phyloP scores from a whole-genome alignment of 2,888 invertebrate genomes.

The Macaria liturata region DNA sequence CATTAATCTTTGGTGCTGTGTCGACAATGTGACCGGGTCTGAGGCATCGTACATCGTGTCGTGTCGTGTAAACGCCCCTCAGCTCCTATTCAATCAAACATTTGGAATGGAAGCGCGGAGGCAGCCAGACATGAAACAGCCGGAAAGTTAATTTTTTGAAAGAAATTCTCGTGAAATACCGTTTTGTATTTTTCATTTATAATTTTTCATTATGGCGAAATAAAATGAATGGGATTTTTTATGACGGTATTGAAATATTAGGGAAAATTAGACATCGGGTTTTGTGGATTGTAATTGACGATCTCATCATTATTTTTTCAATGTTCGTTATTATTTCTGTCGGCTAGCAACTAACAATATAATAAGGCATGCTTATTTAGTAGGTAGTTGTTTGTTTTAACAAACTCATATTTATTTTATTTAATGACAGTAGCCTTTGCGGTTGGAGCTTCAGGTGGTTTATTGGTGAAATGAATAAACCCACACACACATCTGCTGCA shows the following conservation, averaged over 20 bases:
- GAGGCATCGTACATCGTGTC: neutral
- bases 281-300: neutral
- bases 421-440: too few relatives aligned
- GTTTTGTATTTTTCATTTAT: constrained; percentile 17
- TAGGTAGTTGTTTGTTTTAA: too few relatives aligned
- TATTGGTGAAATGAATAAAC: too few relatives aligned
- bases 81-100: constrained; percentile 29
- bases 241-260: neutral
- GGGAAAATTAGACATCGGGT: neutral
- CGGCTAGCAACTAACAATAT: too few relatives aligned
- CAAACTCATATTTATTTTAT: too few relatives aligned
- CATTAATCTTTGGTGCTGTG: too few relatives aligned
- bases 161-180: constrained; percentile 28
- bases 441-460: too few relatives aligned
- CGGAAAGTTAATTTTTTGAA: constrained; percentile 25
- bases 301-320: too few relatives aligned
- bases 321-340: too few relatives aligned
- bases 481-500: too few relatives aligned
- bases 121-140: constrained; percentile 34
- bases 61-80: neutral
- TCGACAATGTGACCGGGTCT: too few relatives aligned
- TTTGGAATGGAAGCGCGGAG: constrained; percentile 30
- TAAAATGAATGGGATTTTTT: constrained; percentile 3
- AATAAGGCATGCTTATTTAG: too few relatives aligned
- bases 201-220: constrained; percentile 10